phyloP scores from a whole-genome alignment of 1,140 invertebrate genomes.

The Hypsibius dujardini region DNA sequence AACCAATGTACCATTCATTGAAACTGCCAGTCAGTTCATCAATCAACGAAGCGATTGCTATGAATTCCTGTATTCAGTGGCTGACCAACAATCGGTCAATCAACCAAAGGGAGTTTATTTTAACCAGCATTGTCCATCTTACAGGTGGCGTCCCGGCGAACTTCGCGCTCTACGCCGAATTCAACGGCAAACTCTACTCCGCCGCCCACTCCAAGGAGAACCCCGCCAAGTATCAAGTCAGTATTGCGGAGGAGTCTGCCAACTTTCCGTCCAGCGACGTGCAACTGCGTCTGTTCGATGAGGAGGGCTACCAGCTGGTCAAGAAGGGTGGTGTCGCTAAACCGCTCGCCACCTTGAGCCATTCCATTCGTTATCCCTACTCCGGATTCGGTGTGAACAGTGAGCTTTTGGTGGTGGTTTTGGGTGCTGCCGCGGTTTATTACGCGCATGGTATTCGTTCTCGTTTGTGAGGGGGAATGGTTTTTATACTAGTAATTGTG shows the following conservation, averaged over 20 bases:
- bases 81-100: too few species aligned
- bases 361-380: constrained; percentile 12
- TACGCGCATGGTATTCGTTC: constrained; percentile 9
- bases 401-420: background rate
- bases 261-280: background rate
- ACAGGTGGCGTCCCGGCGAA: background rate
- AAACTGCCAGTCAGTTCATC: too few species aligned
- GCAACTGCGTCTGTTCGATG: background rate
- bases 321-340: background rate
- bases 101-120: too few species aligned
- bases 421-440: constrained; percentile 2
- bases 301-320: constrained; percentile 7
- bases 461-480: constrained; percentile 22
- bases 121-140: too few species aligned
- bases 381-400: background rate
- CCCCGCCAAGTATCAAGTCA: background rate
- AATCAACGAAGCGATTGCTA: too few species aligned
- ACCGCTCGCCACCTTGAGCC: background rate
- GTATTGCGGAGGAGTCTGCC: background rate
- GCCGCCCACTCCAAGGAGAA: background rate
- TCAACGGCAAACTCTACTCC: constrained; percentile 10
- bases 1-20: too few species aligned
- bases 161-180: constrained; percentile 10
- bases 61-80: too few species aligned
- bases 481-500: constrained; percentile 11